Conservation (phyloP, 2,888 invertebrate genomes). For the Pterostichus niger region DNA sequence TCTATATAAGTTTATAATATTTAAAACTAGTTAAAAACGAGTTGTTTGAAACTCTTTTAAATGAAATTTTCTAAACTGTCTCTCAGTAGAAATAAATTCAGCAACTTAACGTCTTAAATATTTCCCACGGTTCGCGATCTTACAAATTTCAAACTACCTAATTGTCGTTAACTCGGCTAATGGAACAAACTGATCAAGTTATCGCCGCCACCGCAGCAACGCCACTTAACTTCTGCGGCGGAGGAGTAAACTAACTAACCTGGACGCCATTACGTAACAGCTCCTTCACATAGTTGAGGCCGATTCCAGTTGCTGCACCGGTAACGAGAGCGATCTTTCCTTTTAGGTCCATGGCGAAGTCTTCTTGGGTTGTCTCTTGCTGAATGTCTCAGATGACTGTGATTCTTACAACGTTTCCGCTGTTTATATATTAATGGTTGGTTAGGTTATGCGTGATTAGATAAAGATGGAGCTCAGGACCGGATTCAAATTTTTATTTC, state of each 20-base stretch:
- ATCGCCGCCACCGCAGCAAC: constrained; percentile 14
- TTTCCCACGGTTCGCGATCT: constrained; percentile 22
- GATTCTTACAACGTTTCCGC: neutral
- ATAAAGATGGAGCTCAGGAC: constrained; percentile 22
- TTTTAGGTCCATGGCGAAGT: constrained; percentile 71
- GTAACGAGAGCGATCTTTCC: constrained; percentile 76
- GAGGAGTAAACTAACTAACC: constrained; percentile 70
- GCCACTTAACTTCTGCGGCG: constrained; percentile 18
- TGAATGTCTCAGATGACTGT: constrained; percentile 18
- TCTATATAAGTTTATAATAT: too few species aligned
- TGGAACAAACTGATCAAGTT: constrained; percentile 38
- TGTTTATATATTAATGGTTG: constrained; percentile 11
- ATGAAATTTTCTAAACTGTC: too few species aligned
- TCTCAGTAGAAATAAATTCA: neutral
- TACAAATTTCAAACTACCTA: constrained; percentile 24
- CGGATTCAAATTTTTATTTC: constrained; percentile 15
- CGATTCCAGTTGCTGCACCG: constrained; percentile 80
- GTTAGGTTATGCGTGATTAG: constrained; percentile 30
- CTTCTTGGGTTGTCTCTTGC: constrained; percentile 12
- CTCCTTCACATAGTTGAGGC: constrained; percentile 77
- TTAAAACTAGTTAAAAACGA: too few species aligned
- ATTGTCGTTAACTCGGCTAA: constrained; percentile 35
- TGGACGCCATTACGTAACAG: constrained; percentile 76
- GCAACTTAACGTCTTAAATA: constrained; percentile 5
- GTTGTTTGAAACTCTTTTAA: too few species aligned